A percentile compares a stretch with the other conserved stretches of the same genome.
Conservation (phyloP, 2,113 vertebrate species). For the Burhinus oedicnemus region DNA sequence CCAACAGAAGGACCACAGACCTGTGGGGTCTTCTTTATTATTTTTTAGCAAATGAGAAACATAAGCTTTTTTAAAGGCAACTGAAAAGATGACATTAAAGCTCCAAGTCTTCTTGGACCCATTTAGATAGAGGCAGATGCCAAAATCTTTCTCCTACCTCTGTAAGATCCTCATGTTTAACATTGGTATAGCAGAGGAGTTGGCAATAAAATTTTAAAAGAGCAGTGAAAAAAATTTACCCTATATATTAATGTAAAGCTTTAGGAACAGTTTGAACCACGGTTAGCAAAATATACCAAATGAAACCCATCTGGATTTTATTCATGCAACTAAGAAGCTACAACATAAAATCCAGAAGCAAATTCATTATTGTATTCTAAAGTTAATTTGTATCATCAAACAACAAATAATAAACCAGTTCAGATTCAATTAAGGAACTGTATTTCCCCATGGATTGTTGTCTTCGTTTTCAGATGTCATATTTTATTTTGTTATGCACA, state of each 20-base stretch:
- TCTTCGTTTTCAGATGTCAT: not conserved
- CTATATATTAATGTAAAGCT: not conserved
- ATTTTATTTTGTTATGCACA: not conserved
- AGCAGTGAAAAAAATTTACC: not conserved
- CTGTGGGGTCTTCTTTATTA: not conserved
- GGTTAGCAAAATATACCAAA: not conserved
- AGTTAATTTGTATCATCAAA: not conserved
- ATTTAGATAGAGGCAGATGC: not conserved
- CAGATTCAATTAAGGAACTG: not conserved
- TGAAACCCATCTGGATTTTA: slow-evolving; percentile 12
- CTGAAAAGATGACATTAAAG: not conserved
- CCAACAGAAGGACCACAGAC: not conserved
- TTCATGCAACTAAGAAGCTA: not conserved
- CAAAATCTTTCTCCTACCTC: not conserved
- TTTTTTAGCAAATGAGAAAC: not conserved
- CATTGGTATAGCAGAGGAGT: not conserved
- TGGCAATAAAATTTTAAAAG: not conserved
- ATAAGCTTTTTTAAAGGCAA: not conserved
- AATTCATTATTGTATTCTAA: not conserved
- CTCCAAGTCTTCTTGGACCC: not conserved
- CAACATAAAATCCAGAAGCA: not conserved
- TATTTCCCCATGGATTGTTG: not conserved
- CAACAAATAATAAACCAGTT: not conserved
- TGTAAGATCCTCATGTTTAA: not conserved
- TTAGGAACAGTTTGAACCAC: not conserved